Evolutionary conservation across 1,140 invertebrate species (phyloP), one percentile per base, ranked within the genome.

Genomic region (Drosophila erecta): DNA sequence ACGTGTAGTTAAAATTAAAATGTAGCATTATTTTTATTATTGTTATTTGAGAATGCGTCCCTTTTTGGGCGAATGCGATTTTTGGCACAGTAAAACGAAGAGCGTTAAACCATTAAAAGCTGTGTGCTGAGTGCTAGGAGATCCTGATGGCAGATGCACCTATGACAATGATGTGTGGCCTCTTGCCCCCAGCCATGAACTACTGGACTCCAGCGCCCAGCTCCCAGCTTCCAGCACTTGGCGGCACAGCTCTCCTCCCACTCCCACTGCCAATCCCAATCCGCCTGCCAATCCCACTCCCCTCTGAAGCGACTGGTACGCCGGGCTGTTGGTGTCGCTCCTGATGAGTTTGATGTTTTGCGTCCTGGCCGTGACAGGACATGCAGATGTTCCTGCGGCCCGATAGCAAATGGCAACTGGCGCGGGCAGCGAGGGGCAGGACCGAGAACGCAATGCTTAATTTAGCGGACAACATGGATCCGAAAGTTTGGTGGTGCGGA

Each of bases 291-390:
- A 30, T 8, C 30, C 30, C 41, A 27, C 47, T 40, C 37, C 54
- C 30, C 47, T 17, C 43, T 17, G 30, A 2, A 10, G 30, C n/a
- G 15, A 14, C 4, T 43, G 24, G 8, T 17, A 40, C 27, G 55
- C 33, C 27, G 1, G 33, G 17, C 72, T 80, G 62, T 46, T 81
- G 81, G 69, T 86, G 81, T 86, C 75, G 81, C 67, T 66, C 54
- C 53, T 86, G 81, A 86, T 86, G 81, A 86, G 81, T 86, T 86
- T 85, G 83, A 86, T 86, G 81, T 86, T 87, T 86, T 87, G 70
- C 64, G 74, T 85, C 74, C 74, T 90, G 85, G 41, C 77, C 66
- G 70, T 90, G 85, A 90, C 85, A 90, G 85, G 78, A 90, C 85
- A 90, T 90, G 85, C 83, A 87, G 87, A 86, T 87, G 83, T 80